Percentiles rank a stretch among this genome's conserved stretches.
These are phyloP conservation scores for Hypocryptadius cinnamomeus DNA, from an alignment of 2,113 vertebrate genomes.

Conservation along the genomic window DNA sequence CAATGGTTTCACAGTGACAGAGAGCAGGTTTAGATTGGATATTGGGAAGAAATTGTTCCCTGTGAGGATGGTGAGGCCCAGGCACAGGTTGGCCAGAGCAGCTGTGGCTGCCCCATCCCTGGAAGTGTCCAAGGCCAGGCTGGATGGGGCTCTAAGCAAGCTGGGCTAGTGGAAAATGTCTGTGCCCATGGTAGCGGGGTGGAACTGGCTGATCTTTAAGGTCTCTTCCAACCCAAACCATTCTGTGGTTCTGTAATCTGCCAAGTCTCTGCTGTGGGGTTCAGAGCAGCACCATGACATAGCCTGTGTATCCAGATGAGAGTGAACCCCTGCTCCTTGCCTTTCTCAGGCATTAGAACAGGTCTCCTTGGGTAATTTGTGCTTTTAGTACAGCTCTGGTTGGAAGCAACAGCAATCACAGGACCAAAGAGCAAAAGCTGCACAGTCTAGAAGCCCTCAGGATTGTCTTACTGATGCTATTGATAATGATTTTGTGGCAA, in stretches of 20 bases:
- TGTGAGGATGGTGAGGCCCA: neutral
- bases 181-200: neutral
- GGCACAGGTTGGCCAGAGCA: neutral
- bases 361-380: neutral
- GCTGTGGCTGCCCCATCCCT: neutral
- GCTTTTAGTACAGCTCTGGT: neutral
- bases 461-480: neutral
- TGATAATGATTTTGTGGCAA: neutral
- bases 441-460: neutral
- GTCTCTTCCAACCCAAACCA: neutral
- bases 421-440: neutral
- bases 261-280: neutral
- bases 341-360: neutral
- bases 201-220: neutral
- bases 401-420: neutral
- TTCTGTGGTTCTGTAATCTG: neutral
- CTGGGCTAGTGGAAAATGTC: neutral
- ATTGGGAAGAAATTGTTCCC: fast-evolving
- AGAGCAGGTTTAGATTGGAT: neutral
- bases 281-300: neutral
- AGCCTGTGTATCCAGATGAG: neutral
- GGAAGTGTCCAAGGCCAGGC: fast-evolving
- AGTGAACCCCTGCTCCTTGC: neutral
- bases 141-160: neutral
- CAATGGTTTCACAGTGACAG: neutral